Conservation (phyloP, 2,113 vertebrate genomes). For the Lipotes vexillifer region DNA sequence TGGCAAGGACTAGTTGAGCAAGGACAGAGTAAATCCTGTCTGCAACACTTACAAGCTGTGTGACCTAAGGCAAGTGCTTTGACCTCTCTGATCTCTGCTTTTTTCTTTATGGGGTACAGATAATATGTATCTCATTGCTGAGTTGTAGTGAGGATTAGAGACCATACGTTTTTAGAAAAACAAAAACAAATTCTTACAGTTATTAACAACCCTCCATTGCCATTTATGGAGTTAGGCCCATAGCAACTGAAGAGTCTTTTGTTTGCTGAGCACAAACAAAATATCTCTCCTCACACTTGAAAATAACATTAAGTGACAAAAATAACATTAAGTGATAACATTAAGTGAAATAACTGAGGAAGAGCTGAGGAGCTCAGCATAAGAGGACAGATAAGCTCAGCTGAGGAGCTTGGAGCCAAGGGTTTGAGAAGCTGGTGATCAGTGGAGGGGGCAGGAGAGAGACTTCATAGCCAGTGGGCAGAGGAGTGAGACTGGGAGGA, state of each 20-base stretch:
- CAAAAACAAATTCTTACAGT: background rate
- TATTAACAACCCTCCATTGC: background rate
- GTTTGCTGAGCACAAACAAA: background rate
- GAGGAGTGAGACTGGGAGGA: background rate
- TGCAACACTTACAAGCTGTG: background rate
- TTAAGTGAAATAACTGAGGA: too few species aligned
- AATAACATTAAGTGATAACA: too few species aligned
- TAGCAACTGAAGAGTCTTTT: background rate
- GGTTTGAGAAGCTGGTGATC: background rate
- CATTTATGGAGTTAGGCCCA: background rate
- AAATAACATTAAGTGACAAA: background rate
- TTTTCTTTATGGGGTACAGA: background rate
- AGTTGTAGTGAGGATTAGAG: background rate
- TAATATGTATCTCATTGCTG: background rate
- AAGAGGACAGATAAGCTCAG: background rate
- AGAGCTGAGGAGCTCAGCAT: background rate
- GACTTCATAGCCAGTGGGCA: fast-evolving
- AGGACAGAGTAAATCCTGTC: background rate
- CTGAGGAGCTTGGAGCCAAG: background rate
- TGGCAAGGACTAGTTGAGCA: background rate
- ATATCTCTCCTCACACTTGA: background rate
- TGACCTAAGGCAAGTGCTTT: background rate
- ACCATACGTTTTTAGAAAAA: background rate
- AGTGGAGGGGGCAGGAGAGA: background rate
- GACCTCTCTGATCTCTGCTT: background rate